Base-by-base conservation (phyloP, 2,888 invertebrate genomes). In the Cosmia pyralina region DNA sequence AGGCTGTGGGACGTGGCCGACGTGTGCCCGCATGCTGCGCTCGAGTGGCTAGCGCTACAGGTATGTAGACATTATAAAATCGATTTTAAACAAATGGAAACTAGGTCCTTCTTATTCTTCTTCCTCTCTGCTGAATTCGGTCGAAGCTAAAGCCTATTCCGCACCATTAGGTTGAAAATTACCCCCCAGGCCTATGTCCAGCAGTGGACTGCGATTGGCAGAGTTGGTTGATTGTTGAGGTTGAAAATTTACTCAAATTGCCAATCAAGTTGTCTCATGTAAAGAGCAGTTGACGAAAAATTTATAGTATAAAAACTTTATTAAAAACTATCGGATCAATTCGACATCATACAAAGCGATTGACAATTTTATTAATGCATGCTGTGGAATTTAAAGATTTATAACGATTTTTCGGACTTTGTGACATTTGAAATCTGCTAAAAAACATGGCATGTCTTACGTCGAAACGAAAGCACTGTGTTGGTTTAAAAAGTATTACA, bases 1-100 rank as follows among this genome's bases (percentile, higher is more conserved):
- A 97, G 98, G 34, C 98, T 99, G 80, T 99, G 99, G 98, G 98
- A 98, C 92, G 98, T 97, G 0, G 98, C 98, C 0, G 98, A 99
- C 91, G 98, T 98, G 86, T 98, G 98, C 84, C 99, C 99, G 5
- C 98, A 98, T 92, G 98, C 98, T 13, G 98, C 99, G 64, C 96
- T 99, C 7, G 99, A 99, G 92, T 99, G 99, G 99, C 96, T 99
- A 73, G 98, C 98, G 10, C 92, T 98, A 78, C 98, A 98, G 96
- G 97, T 98, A 4, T 0, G 46, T 3, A 15, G 55, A 53, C 13
- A 22, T n/a, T n/a, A n/a, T n/a, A 10, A n/a, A 10, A n/a, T n/a
- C n/a, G 4, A n/a, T n/a, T n/a, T 50, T 10, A n/a, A 11, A 11
- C 1, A 50, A 52, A 0, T 52, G 10, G 4, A 52, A n/a, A 52